These are phyloP conservation scores for Cetoscarus ocellatus DNA, from an alignment of 2,797 vertebrate genomes.

Conservation along the genomic window DNA sequence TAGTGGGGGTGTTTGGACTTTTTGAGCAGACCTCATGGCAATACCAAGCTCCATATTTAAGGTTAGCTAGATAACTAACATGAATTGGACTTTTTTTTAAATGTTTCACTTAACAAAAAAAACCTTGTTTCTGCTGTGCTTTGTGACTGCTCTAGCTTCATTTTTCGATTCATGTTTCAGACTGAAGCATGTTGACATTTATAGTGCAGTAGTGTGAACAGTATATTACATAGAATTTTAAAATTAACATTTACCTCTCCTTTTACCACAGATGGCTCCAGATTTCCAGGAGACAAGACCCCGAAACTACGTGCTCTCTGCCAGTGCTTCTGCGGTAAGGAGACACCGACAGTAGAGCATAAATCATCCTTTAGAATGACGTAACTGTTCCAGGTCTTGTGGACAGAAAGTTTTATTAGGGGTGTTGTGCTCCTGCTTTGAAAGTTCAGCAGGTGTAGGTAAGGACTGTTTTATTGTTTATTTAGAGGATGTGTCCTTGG, in stretches of 20 bases:
- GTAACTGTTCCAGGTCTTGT: background rate
- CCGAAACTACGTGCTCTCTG: slow-evolving; percentile 97
- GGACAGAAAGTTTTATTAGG: background rate
- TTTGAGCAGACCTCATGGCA: background rate
- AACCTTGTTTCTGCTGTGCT: slow-evolving; percentile 10
- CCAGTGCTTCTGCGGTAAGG: slow-evolving; percentile 97
- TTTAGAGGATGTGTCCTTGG: background rate
- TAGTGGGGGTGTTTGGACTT: no score
- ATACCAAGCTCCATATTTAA: background rate
- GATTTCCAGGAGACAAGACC: slow-evolving; percentile 98
- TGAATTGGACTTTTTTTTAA: background rate
- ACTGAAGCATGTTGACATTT: background rate
- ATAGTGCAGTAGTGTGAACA: background rate
- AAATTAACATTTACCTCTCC: no score
- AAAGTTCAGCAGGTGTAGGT: background rate
- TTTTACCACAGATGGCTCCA: slow-evolving; percentile 87
- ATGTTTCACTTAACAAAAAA: no score
- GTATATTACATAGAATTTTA: slow-evolving; percentile 9
- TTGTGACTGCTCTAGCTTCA: slow-evolving; percentile 3
- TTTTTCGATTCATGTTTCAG: slow-evolving; percentile 1
- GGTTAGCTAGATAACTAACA: background rate
- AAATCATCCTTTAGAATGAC: background rate
- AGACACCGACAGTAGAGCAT: background rate
- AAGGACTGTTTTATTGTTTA: background rate
- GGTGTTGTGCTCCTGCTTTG: background rate